Base-by-base conservation (phyloP, 2,797 vertebrate genomes). In the Enteromius radiatus region DNA sequence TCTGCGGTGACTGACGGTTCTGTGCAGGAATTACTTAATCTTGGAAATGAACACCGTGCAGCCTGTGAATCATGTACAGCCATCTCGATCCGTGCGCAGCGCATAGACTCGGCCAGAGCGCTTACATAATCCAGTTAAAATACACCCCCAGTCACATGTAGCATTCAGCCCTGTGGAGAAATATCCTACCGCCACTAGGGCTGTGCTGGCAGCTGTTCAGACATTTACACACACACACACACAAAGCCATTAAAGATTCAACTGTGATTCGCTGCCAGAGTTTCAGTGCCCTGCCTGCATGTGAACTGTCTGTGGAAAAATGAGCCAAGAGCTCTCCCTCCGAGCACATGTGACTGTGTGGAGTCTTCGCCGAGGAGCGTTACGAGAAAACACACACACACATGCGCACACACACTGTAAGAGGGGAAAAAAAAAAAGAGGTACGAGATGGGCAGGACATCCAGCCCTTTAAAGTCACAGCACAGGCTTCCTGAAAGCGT, bases 41-140 rank as follows among this genome's bases (percentile, higher is more conserved):
- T 81, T 87, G 83, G 54, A 89, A 90, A 86, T 88, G 56, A 80
- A 88, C 87, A 86, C 74, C 87, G 86, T 86, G 87, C 89, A 88
- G 87, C 84, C 89, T 90, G 89, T 90, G 91, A 92, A 93, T 93
- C 92, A 92, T 93, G 92, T 85, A 88, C 88, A 90, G 89, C 89
- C 90, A 88, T 91, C 86, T 91, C 92, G 91, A 90, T 93, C 91
- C 91, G 90, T 93, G 91, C 75, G 85, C 89, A 89, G 89, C 90
- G 90, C 36, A 88, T 91, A 92, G 82, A 90, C 91, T 92, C 84
- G 89, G 89, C 92, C 92, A 88, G 89, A 94, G 91, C 86, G 64
- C 93, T 95, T 95, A 95, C 92, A 93, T 95, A 95, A 95, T 93
- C 90, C 90, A 91, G 90, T 94, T 95, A 93, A 95, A 94, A 94